Base-by-base conservation (phyloP, 2,888 invertebrate genomes). In the Gisinianus flammeolus region DNA sequence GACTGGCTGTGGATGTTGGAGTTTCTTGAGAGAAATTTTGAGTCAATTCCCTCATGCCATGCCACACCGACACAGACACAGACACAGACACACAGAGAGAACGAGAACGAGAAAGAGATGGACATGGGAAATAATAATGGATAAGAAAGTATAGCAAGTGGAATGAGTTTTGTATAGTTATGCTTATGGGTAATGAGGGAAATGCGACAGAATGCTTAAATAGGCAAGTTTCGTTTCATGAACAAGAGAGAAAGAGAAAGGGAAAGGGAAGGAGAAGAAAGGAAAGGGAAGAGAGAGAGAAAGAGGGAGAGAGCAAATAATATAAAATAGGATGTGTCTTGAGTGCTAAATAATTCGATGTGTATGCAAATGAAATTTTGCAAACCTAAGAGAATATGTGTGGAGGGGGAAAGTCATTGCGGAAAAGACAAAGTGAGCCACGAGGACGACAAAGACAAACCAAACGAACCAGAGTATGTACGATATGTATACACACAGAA, bases 331-430 rank as follows among this genome's bases (percentile, higher is more conserved):
- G 77, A 80, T 83, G 83, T 81, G 83, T 79, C 80, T 79, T 67
- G 81, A 78, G 79, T 81, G 76, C 80, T 81, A 81, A 81, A 79
- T 81, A 83, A 83, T 80, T 83, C 79, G 74, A 80, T 81, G 80
- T 79, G 81, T 80, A 83, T 83, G 82, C 82, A 82, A 83, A 83
- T 82, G 81, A 81, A 82, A 81, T 82, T 82, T 82, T 76, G 67
- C 76, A 58, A 73, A 74, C 52, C 72, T 54, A 56, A 74, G 66
- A 62, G 75, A 75, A 75, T 67, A 54, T 75, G 67, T 52, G 75
- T 30, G 67, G 16, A 30, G 54, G 30, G 31, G 52, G 67, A 54
- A 31, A 68, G 68, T 8, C 68, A 66, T 33, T 28, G 24, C 64
- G n/a, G 26, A 67, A n/a, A 24, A 24, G 71, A 71, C 71, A 71